phyloP scores from a whole-genome alignment of 1,140 invertebrate species.

The Leptoteleia sp. region DNA sequence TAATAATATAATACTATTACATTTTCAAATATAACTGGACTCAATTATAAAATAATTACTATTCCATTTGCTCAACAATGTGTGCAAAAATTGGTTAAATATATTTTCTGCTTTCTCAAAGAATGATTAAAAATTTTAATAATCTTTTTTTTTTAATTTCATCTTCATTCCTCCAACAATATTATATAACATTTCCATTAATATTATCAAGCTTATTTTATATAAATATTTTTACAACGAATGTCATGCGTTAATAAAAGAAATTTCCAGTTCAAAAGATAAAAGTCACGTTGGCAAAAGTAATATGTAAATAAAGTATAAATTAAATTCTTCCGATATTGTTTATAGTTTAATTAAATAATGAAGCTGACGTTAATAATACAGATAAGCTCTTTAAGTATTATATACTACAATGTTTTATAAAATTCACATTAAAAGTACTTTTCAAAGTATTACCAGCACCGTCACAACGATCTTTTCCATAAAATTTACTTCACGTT shows the following conservation, averaged over 20 bases:
- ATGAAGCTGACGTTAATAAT: conserved; percentile 8
- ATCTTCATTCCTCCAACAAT: neutral
- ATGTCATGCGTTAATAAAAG: conserved; percentile 7
- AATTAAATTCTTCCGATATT: conserved; percentile 14
- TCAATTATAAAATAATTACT: neutral
- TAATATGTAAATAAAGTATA: conserved; percentile 19
- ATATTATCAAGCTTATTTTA: conserved; percentile 1
- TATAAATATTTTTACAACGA: conserved; percentile 15
- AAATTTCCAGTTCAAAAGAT: neutral
- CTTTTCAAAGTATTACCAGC: conserved; percentile 24
- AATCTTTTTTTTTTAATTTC: neutral
- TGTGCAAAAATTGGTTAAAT: neutral
- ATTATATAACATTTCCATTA: conserved; percentile 2
- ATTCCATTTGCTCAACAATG: neutral
- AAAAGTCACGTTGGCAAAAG: conserved; percentile 11
- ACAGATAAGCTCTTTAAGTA: neutral
- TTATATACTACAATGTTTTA: neutral
- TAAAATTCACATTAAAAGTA: conserved; percentile 14
- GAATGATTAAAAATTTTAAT: conserved; percentile 9
- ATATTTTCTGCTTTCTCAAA: neutral
- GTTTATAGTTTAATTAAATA: conserved; percentile 30
- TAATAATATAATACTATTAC: too few species aligned
- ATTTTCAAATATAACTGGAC: too few species aligned
- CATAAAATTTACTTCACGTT: conserved; percentile 18
- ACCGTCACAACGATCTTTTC: conserved; percentile 6